phyloP scores from a whole-genome alignment of 2,888 invertebrate genomes.

The Caenorhabditis sp. region DNA sequence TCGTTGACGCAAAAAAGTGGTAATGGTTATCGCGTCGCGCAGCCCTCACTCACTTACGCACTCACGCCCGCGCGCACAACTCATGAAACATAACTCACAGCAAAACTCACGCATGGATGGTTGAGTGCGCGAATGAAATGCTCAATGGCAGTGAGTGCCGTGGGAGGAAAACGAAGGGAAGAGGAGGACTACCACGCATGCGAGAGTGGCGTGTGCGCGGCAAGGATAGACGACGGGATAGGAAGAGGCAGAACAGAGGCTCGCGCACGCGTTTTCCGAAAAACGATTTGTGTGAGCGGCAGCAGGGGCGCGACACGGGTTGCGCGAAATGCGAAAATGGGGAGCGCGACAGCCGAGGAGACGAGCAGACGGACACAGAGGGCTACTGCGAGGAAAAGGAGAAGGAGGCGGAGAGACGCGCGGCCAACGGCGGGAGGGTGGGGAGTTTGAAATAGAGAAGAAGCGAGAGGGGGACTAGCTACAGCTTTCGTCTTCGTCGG shows the following conservation, averaged over 20 bases:
- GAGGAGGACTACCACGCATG: conserved; percentile 51
- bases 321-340: conserved; percentile 56
- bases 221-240: conserved; percentile 36
- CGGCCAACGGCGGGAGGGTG: conserved; percentile 9
- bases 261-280: conserved; percentile 58
- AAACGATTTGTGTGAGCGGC: conserved; percentile 61
- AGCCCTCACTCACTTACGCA: conserved; percentile 38
- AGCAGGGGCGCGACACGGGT: conserved; percentile 57
- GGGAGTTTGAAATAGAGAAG: conserved; percentile 42
- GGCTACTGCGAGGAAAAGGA: conserved; percentile 33
- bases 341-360: conserved; percentile 44
- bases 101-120: conserved; percentile 62
- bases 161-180: conserved; percentile 41
- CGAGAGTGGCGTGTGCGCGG: conserved; percentile 46
- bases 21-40: conserved; percentile 62
- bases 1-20: conserved; percentile 63
- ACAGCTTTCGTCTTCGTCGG: conserved; percentile 44
- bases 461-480: conserved; percentile 51
- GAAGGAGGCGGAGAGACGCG: conserved; percentile 31
- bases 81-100: conserved; percentile 62
- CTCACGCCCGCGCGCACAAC: conserved; percentile 54
- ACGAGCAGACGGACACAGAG: conserved; percentile 53
- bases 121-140: conserved; percentile 63
- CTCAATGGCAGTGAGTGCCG: conserved; percentile 61
- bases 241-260: conserved; percentile 42